Conservation (phyloP, 2,113 vertebrate species). For the Callorhinus ursinus region DNA sequence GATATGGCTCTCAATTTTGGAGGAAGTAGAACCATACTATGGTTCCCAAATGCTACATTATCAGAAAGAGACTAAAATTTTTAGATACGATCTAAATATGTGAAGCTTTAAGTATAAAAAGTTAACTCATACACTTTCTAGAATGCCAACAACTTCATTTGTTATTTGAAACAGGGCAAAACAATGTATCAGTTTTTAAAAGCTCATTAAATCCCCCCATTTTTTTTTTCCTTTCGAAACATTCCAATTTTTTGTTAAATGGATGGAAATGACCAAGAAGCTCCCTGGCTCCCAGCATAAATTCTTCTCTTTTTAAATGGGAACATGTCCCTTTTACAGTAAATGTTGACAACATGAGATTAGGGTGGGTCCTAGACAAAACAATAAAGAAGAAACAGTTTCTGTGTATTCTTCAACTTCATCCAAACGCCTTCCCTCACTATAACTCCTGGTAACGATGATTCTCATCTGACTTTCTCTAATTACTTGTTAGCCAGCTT, state of each 20-base stretch:
- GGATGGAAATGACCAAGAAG: slow-evolving; percentile 60
- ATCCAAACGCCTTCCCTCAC: not conserved
- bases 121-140: slow-evolving; percentile 43
- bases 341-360: not conserved
- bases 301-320: slow-evolving; percentile 39
- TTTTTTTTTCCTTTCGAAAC: not conserved
- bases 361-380: not conserved
- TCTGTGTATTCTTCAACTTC: not conserved
- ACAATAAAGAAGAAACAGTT: not conserved
- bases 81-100: slow-evolving; percentile 62
- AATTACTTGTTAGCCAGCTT: not conserved
- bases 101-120: slow-evolving; percentile 57
- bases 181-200: slow-evolving; percentile 43
- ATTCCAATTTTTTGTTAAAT: slow-evolving; percentile 48
- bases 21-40: slow-evolving; percentile 40
- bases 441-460: not conserved
- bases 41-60: slow-evolving; percentile 40
- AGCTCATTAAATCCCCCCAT: not conserved
- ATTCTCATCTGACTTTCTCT: not conserved
- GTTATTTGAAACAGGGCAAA: slow-evolving; percentile 71
- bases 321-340: not conserved
- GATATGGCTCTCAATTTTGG: slow-evolving; percentile 40
- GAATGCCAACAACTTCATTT: slow-evolving; percentile 31
- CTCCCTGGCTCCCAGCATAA: not conserved
- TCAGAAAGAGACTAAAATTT: slow-evolving; percentile 53